Evolutionary conservation across 2,888 invertebrate species (phyloP).

Genomic region (Azorinus chamasolen): DNA sequence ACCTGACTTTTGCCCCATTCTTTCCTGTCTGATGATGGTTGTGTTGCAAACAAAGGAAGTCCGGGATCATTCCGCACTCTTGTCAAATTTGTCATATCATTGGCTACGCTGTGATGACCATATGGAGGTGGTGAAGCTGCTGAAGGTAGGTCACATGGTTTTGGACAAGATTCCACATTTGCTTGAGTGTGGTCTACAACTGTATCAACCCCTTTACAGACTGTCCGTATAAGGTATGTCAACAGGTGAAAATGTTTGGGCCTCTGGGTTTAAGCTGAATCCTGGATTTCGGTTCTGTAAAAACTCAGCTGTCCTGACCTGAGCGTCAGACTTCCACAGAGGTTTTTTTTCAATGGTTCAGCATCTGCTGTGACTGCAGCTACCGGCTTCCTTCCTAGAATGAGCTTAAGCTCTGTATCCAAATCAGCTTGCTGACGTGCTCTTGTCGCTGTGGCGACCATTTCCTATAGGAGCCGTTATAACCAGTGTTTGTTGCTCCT

Average conservation of each 20-base stretch:
- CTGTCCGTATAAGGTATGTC: too few relatives aligned
- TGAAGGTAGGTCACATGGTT: slow-evolving; percentile 17
- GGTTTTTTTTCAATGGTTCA: neutral
- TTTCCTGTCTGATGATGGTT: neutral
- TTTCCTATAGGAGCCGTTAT: too few relatives aligned
- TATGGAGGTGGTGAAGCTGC: too few relatives aligned
- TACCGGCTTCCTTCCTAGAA: neutral
- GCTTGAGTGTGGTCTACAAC: slow-evolving; percentile 42
- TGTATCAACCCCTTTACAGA: slow-evolving; percentile 34
- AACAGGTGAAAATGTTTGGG: too few relatives aligned
- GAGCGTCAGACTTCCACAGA: too few relatives aligned
- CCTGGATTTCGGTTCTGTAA: too few relatives aligned
- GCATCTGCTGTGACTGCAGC: slow-evolving; percentile 4
- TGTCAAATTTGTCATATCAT: slow-evolving; percentile 20
- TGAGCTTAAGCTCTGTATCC: too few relatives aligned
- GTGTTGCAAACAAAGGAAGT: neutral
- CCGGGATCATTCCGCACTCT: slow-evolving; percentile 20
- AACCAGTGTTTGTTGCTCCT: too few relatives aligned
- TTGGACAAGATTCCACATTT: slow-evolving; percentile 16
- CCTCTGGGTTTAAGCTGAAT: too few relatives aligned
- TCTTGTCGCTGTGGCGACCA: too few relatives aligned
- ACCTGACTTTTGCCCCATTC: neutral
- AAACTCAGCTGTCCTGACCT: too few relatives aligned
- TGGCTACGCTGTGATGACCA: too few relatives aligned
- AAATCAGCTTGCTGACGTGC: neutral